Percentiles rank a stretch among this genome's conserved stretches.
phyloP scores from a whole-genome alignment of 2,113 vertebrate genomes.

The Neolamprologus modestus region DNA sequence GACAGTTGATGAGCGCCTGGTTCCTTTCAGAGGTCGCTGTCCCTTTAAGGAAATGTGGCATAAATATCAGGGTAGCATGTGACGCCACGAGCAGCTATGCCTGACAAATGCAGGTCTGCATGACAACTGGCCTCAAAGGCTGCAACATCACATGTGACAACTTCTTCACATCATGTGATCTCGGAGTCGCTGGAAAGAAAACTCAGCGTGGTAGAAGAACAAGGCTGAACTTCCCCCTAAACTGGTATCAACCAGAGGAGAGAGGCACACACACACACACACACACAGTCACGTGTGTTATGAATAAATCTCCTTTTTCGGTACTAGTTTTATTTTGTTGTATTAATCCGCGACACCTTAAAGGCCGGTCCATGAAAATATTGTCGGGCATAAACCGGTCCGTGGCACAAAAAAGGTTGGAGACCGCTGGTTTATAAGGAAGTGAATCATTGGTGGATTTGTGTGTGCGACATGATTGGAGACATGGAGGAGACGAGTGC shows the following conservation, averaged over 20 bases:
- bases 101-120: not conserved
- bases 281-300: too few species aligned
- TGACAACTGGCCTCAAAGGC: not conserved
- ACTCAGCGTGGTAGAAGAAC: not conserved
- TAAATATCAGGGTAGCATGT: not conserved
- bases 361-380: too few species aligned
- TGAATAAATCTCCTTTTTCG: too few species aligned
- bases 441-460: too few species aligned
- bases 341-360: too few species aligned
- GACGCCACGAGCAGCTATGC: not conserved
- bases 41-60: not conserved
- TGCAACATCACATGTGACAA: not conserved
- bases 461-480: too few species aligned
- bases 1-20: not conserved
- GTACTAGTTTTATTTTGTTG: too few species aligned
- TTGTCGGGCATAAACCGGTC: too few species aligned
- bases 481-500: too few species aligned
- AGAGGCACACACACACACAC: not conserved
- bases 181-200: not conserved
- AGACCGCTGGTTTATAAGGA: too few species aligned
- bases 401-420: fast-evolving
- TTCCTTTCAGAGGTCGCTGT: not conserved
- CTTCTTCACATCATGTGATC: not conserved
- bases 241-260: not conserved
- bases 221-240: not conserved